Conservation (phyloP, 2,797 vertebrate species). For the Hippoglossus hippoglossus region DNA sequence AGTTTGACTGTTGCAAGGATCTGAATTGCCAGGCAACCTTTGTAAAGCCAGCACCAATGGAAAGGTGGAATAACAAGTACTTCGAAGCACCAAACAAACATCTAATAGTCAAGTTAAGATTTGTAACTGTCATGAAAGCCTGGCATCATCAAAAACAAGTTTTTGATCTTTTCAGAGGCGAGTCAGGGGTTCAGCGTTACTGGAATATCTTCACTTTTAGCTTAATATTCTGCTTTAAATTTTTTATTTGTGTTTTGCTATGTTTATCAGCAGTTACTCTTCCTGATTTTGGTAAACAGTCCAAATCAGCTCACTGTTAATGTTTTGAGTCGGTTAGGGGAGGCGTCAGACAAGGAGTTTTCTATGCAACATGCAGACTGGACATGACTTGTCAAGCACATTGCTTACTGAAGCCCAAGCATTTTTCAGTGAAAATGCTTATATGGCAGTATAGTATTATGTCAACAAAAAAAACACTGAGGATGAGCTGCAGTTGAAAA, state of each 20-base stretch:
- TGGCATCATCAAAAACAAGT: background rate
- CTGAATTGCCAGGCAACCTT: background rate
- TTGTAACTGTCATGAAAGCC: background rate
- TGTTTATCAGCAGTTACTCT: background rate
- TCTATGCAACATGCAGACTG: background rate
- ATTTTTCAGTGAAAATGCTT: background rate
- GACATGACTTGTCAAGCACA: background rate
- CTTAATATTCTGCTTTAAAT: background rate
- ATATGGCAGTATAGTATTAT: too few species aligned
- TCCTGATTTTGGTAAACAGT: background rate
- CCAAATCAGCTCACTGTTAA: background rate
- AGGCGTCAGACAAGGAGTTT: background rate
- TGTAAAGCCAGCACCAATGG: background rate
- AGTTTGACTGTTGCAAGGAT: constrained; percentile 13
- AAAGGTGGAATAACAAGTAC: constrained; percentile 10
- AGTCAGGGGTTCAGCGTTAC: background rate
- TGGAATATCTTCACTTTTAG: background rate
- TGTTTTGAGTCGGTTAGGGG: background rate
- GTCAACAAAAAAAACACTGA: too few species aligned
- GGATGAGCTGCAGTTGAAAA: too few species aligned
- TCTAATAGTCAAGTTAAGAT: background rate
- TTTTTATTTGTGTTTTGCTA: background rate
- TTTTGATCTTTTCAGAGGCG: background rate
- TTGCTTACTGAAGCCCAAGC: background rate
- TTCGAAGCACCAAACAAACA: constrained; percentile 2